A percentile compares a stretch with the other conserved stretches of the same genome.
Conservation (phyloP, 2,113 vertebrate species). For the Ammospiza nelsoni region DNA sequence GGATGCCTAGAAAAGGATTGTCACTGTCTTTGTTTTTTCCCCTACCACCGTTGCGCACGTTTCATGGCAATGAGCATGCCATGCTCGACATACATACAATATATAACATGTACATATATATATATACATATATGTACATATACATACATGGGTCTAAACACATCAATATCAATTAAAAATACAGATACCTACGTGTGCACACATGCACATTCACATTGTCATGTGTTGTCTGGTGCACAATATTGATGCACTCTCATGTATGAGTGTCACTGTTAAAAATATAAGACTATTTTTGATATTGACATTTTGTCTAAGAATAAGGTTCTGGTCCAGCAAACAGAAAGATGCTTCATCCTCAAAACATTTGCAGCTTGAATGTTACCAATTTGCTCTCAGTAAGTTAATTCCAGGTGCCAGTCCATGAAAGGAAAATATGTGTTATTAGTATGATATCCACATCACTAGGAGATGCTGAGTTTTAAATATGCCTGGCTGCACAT, state of each 20-base stretch:
- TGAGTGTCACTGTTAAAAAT: neutral
- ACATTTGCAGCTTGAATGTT: neutral
- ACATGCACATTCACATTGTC: no score
- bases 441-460: neutral
- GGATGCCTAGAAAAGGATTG: neutral
- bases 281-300: neutral
- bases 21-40: neutral
- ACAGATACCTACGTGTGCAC: neutral
- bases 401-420: neutral
- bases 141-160: neutral
- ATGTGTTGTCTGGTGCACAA: neutral
- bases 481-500: neutral
- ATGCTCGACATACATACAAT: neutral
- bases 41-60: fast-evolving
- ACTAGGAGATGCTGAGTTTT: neutral
- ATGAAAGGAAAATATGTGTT: neutral
- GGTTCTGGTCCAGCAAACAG: neutral
- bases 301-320: neutral
- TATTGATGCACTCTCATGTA: neutral
- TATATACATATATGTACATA: neutral
- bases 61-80: neutral
- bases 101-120: neutral
- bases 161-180: neutral
- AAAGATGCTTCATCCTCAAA: neutral
- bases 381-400: neutral